Conservation (phyloP, 2,113 vertebrate genomes). For the Mus musculus region DNA sequence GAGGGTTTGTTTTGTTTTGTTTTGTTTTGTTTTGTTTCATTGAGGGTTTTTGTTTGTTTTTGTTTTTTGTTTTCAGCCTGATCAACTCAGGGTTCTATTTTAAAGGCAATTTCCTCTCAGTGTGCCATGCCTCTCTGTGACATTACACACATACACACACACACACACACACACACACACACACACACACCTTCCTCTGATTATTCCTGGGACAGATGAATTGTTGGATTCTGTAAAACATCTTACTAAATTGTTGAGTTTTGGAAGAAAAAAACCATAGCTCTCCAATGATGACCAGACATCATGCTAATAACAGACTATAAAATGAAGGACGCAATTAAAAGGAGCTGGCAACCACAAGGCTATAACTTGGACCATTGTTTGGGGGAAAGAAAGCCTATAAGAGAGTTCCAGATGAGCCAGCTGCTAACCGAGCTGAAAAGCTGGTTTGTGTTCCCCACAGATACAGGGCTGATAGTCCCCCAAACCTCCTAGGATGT, state of each 20-base stretch:
- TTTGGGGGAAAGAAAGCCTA: conserved; percentile 36
- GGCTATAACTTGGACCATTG: conserved; percentile 60
- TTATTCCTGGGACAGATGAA: conserved; percentile 47
- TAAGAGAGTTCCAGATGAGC: conserved; percentile 64
- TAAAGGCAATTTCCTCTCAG: background rate
- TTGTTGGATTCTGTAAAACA: conserved; percentile 65
- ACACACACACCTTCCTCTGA: background rate
- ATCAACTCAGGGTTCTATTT: conserved; percentile 57
- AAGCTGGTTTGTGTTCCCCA: conserved; percentile 68
- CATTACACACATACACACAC: background rate
- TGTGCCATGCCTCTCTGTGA: background rate
- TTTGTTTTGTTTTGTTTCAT: too few relatives aligned
- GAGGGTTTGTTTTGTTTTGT: background rate
- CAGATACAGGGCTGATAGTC: conserved; percentile 63
- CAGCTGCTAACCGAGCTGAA: conserved; percentile 49
- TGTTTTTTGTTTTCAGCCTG: background rate
- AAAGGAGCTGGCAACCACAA: conserved; percentile 61
- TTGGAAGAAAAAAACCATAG: background rate
- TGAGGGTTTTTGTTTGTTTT: conserved; percentile 15
- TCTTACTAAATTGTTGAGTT: conserved; percentile 34
- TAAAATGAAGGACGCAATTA: conserved; percentile 77
- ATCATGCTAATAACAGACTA: conserved; percentile 73
- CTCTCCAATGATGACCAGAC: conserved; percentile 64
- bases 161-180: background rate
- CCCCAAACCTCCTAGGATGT: conserved; percentile 46